A percentile compares a stretch with the other conserved stretches of the same genome.
Conservation (phyloP, 2,797 vertebrate genomes). For the Orientallactaga sibirica region DNA sequence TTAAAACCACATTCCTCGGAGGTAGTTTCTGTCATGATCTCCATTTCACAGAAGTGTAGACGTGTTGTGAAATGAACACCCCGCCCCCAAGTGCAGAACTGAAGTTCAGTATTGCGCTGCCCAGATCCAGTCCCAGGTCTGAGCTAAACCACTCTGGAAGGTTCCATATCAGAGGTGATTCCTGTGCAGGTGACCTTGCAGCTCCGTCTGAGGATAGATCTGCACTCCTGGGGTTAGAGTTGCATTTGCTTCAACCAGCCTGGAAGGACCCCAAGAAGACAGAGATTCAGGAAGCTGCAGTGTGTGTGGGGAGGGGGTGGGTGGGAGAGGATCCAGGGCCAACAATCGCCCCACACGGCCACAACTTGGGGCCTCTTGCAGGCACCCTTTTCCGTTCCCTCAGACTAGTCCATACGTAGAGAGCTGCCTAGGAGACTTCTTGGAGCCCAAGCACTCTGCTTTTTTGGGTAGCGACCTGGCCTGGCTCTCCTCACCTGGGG, state of each 20-base stretch:
- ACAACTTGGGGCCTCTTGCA: not conserved
- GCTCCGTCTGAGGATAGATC: not conserved
- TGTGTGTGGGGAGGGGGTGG: too few relatives aligned
- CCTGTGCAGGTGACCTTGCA: not conserved
- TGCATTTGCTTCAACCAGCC: not conserved
- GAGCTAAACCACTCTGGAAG: not conserved
- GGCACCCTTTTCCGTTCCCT: not conserved
- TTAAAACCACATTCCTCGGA: not conserved
- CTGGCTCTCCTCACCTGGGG: accelerated
- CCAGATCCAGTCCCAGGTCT: not conserved
- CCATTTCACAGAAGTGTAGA: not conserved
- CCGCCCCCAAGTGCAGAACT: not conserved
- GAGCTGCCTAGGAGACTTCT: not conserved
- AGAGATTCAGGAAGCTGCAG: not conserved
- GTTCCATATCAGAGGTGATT: not conserved
- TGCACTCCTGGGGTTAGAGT: not conserved
- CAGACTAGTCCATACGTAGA: not conserved
- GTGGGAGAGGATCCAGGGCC: not conserved
- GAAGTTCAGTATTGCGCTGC: not conserved
- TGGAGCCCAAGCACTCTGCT: not conserved
- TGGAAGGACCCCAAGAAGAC: not conserved
- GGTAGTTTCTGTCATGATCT: not conserved
- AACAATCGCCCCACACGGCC: not conserved
- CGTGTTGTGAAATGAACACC: not conserved
- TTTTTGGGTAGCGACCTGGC: not conserved